Evolutionary conservation across 2,888 invertebrate species (phyloP), one percentile per base, ranked within the genome.

Genomic region (Hyposoter didymator): DNA sequence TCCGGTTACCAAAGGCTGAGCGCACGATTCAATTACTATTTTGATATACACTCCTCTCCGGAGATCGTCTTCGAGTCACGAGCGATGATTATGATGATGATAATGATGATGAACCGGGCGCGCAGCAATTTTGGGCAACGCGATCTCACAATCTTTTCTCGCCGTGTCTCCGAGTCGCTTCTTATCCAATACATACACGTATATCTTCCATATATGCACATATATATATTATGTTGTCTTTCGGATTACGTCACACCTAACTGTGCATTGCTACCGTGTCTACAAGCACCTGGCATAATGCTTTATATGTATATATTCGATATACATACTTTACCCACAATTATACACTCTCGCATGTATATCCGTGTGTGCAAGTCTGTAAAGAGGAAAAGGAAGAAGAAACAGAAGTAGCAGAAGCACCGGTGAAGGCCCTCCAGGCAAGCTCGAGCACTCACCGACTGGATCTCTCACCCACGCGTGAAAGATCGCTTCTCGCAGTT

Each of bases 211-310:
- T 39, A 22, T 66, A 14, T 69, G 17, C 52, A 22, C 14, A 64
- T 55, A 59, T 22, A 72, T 35, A 45, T 4, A 22, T 47, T 19
- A 35, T 79, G 70, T 55, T 32, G 69, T 67, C 49, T 78, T 70
- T 76, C 19, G 82, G 66, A 86, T 91, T 90, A 87, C 91, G 90
- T 91, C 90, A 91, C 86, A 86, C 76, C 88, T 91, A 91, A 91
- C 90, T 90, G 91, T 91, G 84, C 62, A 75, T 79, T 64, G 84
- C 82, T 87, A 84, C 83, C 55, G 78, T 70, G 62, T 67, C 78
- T 74, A 62, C 67, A 62, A 70, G 67, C 79, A 82, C 78, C 70
- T 72, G 76, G 62, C 64, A 64, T 22, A 55, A 74, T 52, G 39
- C 64, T 17, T 22, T 78, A 62, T 19, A 22, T 55, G 43, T 55